Evolutionary conservation across 1,140 invertebrate species (phyloP).

Genomic region (Dreissena rostriformis): DNA sequence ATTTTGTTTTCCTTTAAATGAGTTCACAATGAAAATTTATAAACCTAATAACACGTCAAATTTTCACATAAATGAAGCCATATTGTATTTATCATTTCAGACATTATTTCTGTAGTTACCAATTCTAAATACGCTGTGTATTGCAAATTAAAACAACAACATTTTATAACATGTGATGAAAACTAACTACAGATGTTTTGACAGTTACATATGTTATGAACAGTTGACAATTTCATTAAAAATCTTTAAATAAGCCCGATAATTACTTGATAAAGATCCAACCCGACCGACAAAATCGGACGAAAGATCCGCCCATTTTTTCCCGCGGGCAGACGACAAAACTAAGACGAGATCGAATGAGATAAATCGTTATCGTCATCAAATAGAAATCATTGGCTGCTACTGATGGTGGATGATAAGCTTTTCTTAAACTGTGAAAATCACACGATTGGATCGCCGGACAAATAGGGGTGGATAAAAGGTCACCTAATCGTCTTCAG

Average conservation of each 20-base stretch:
- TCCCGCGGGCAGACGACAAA: slow-evolving; percentile 45
- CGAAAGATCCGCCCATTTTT: slow-evolving; percentile 4
- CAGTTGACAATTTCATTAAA: slow-evolving; percentile 9
- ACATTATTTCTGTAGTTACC: too few relatives aligned
- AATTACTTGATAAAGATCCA: slow-evolving; percentile 3
- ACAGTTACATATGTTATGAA: slow-evolving; percentile 44
- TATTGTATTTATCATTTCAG: too few relatives aligned
- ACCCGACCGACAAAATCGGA: neutral
- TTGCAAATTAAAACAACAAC: too few relatives aligned
- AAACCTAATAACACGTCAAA: too few relatives aligned
- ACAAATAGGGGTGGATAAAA: slow-evolving; percentile 38
- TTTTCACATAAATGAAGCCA: too few relatives aligned
- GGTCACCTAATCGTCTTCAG: slow-evolving; percentile 29
- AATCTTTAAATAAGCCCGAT: slow-evolving; percentile 29
- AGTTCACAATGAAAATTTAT: too few relatives aligned
- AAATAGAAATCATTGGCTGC: slow-evolving; percentile 24
- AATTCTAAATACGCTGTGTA: too few relatives aligned
- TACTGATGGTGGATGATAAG: slow-evolving; percentile 16
- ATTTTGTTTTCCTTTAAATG: too few relatives aligned
- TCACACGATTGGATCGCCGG: slow-evolving; percentile 40
- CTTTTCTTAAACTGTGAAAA: slow-evolving; percentile 39
- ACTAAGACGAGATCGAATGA: slow-evolving; percentile 39
- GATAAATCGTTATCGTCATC: slow-evolving; percentile 30
- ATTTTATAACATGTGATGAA: too few relatives aligned
- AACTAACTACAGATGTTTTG: slow-evolving; percentile 16